Conservation (phyloP, 2,113 vertebrate genomes). For the Tenrec ecaudatus region DNA sequence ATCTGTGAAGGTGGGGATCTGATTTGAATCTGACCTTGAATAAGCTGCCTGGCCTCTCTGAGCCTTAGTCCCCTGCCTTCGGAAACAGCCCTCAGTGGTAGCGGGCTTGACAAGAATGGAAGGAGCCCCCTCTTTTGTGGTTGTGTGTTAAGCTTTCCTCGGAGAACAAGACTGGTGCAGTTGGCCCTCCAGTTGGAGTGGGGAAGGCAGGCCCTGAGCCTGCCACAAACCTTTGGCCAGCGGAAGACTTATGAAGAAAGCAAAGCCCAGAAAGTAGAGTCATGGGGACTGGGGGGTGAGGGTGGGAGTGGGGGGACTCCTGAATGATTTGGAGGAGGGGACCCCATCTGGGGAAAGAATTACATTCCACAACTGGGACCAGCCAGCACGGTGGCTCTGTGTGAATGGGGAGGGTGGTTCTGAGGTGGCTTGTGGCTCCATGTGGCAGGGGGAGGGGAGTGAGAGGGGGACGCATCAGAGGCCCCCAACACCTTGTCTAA, state of each 20-base stretch:
- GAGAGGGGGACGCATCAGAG: background rate
- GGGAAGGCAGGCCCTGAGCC: background rate
- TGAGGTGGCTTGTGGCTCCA: too few species aligned
- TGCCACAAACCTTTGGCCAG: too few species aligned
- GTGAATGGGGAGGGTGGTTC: background rate
- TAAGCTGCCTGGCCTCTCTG: background rate
- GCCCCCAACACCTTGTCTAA: too few species aligned
- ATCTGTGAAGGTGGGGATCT: too few species aligned
- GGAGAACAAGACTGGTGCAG: background rate
- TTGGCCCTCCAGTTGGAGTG: background rate
- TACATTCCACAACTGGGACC: background rate
- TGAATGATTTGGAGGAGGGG: background rate
- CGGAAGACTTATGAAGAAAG: background rate
- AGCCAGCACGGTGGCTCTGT: background rate
- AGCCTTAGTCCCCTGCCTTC: background rate
- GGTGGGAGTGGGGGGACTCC: too few species aligned
- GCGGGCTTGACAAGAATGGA: background rate
- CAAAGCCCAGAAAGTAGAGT: background rate
- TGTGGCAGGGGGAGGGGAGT: background rate
- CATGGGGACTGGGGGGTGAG: background rate
- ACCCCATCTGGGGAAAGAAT: background rate
- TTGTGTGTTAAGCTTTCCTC: background rate
- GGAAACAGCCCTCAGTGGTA: background rate
- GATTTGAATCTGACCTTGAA: too few species aligned
- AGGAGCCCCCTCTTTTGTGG: background rate